These are phyloP conservation scores for Diorhabda carinulata DNA, from an alignment of 1,140 invertebrate genomes.

Conservation along the genomic window DNA sequence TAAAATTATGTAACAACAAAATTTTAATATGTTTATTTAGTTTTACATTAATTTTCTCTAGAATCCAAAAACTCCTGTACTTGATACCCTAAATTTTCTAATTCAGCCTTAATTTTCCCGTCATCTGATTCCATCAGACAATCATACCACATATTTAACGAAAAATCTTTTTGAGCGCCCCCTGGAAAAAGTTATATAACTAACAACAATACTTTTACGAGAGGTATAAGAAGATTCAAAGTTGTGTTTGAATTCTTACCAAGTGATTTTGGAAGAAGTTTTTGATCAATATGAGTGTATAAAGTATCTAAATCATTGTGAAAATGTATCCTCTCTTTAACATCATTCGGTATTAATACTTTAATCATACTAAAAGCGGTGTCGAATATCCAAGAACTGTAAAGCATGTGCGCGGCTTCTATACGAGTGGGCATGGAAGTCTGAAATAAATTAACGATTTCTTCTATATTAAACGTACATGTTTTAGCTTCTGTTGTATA, in stretches of 20 bases:
- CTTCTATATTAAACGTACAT: not conserved
- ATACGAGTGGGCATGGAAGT: slow-evolving; percentile 69
- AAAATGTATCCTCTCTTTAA: slow-evolving; percentile 68
- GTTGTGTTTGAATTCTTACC: not conserved
- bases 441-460: slow-evolving; percentile 45
- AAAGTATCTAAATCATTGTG: slow-evolving; percentile 70
- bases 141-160: not conserved
- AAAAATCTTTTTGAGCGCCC: not conserved
- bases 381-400: slow-evolving; percentile 76
- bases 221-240: not conserved
- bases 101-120: not conserved
- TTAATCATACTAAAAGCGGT: slow-evolving; percentile 73
- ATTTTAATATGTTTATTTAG: not conserved
- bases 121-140: not conserved
- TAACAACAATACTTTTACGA: not conserved
- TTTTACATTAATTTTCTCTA: not conserved
- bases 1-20: no score
- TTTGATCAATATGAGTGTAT: slow-evolving; percentile 67
- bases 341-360: slow-evolving; percentile 63
- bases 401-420: slow-evolving; percentile 70
- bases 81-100: not conserved
- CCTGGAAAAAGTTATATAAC: not conserved
- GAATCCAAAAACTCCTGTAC: not conserved
- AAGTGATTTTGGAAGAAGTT: slow-evolving; percentile 60
- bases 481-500: not conserved